Evolutionary conservation across 2,888 invertebrate species (phyloP).

Genomic region (Scrobipalpa atriplicella): DNA sequence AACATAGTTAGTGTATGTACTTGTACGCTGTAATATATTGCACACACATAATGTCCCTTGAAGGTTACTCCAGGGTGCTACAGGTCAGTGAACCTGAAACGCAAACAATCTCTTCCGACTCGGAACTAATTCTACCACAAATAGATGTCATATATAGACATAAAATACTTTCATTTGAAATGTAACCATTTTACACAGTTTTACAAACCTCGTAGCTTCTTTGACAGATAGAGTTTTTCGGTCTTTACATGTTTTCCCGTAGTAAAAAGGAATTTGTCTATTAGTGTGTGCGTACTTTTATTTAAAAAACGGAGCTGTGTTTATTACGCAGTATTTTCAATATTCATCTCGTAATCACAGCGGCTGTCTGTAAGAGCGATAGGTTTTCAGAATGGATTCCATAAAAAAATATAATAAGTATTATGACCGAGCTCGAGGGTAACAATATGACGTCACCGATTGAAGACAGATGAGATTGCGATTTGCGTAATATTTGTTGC

Average conservation of each 20-base stretch:
- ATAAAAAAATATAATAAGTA: slow-evolving; percentile 2
- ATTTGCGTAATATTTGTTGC: too few relatives aligned
- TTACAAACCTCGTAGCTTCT: too few relatives aligned
- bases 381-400: background rate
- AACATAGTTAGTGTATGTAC: too few relatives aligned
- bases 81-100: slow-evolving; percentile 23
- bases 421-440: slow-evolving; percentile 6
- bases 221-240: too few relatives aligned
- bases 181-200: too few relatives aligned
- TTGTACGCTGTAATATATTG: background rate
- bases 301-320: too few relatives aligned
- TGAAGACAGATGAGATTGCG: background rate
- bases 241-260: too few relatives aligned
- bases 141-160: too few relatives aligned
- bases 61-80: slow-evolving; percentile 21
- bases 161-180: too few relatives aligned
- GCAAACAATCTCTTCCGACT: slow-evolving; percentile 3
- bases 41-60: background rate
- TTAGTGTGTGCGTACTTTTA: too few relatives aligned
- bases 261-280: too few relatives aligned
- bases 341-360: background rate
- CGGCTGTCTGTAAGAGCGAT: background rate
- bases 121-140: background rate
- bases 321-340: background rate
- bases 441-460: background rate